Evolutionary conservation across 1,140 invertebrate genomes (phyloP), one percentile per base, ranked within the genome.

Genomic region (Drusus annulatus): DNA sequence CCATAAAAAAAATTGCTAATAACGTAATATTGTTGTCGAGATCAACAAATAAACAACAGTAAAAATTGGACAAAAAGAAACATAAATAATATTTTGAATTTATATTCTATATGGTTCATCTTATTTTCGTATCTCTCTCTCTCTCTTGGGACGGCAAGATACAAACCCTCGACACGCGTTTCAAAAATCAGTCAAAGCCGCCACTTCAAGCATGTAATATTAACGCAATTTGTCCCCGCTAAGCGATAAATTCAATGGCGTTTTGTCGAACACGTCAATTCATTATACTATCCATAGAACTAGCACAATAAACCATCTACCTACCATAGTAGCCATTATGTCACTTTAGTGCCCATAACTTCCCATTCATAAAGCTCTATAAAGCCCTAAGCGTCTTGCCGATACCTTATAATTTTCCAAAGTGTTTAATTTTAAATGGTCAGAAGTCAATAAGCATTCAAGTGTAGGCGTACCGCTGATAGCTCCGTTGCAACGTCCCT

Each of bases 131-230:
- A 36, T 2, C 19, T 68, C 3, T 74, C 5, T 17, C 5, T 17
- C 0, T n/a, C 25, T 31, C 15, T 28, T 28, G 63, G 21, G 21
- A 71, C 7, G 31, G 21, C 36, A 58, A 58, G 36, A 45, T 45
- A 10, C 36, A 45, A 28, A 65, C 54, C 69, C 31, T 17, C 31
- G 75, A 68, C 80, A 78, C 80, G 80, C 76, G 80, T 56, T n/a
- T 73, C 63, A 74, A 28, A 28, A 58, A 13, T 23, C 19, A 45
- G 63, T 78, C 71, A 54, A 79, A 25, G 19, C 7, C 8, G 52
- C 54, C 76, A 81, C 76, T 81, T 79, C 76, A 78, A 36, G 76
- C 80, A 51, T 81, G 80, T 79, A 75, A 79, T 81, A 81, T 81
- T 79, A 76, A 81, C 77, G 80, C 77, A 81, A 81, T 81, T 81